phyloP scores from a whole-genome alignment of 2,888 invertebrate species.

The Sturmia bella region DNA sequence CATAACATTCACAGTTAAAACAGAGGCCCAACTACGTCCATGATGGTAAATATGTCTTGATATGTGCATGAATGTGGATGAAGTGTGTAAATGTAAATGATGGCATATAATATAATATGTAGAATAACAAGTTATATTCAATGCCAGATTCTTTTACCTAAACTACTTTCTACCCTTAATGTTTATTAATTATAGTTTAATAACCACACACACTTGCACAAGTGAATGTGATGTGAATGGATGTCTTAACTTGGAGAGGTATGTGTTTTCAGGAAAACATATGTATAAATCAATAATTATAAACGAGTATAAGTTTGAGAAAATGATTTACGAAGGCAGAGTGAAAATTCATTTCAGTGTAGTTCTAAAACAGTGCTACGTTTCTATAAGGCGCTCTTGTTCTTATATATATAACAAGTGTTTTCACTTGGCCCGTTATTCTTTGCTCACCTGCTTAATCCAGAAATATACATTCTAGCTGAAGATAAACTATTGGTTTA shows the following conservation, averaged over 20 bases:
- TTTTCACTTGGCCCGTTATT: no score
- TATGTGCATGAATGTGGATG: not conserved
- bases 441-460: no score
- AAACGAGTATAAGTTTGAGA: constrained; percentile 9
- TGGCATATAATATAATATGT: constrained; percentile 22
- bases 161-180: constrained; percentile 7
- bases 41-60: not conserved
- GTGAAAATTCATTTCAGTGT: constrained; percentile 3
- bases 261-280: constrained; percentile 22
- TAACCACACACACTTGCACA: not conserved
- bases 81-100: constrained; percentile 1
- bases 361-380: no score
- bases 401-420: no score
- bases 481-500: no score
- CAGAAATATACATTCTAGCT: no score
- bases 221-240: constrained; percentile 4
- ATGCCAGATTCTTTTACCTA: constrained; percentile 23
- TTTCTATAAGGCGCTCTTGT: no score
- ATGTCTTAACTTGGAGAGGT: constrained; percentile 7
- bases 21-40: not conserved
- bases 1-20: constrained; percentile 23
- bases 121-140: constrained; percentile 31
- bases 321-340: constrained; percentile 2
- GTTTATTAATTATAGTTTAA: constrained; percentile 55
- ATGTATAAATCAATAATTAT: constrained; percentile 6